Evolutionary conservation across 2,888 invertebrate species (phyloP), one percentile per base, ranked within the genome.

Genomic region (Rhingia campestris): DNA sequence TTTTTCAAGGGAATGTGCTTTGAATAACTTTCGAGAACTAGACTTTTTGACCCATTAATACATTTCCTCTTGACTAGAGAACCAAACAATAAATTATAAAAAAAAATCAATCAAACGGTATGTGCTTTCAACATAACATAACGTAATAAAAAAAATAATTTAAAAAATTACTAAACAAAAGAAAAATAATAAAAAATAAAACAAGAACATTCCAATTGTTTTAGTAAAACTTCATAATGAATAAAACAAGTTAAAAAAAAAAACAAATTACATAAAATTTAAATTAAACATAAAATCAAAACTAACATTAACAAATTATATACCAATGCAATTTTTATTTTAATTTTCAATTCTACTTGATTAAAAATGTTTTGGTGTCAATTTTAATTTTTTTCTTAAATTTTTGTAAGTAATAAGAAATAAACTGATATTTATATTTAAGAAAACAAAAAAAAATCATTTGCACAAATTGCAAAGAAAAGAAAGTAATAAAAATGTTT

Each of bases 1-100:
- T 35, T 53, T 53, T 33, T 6, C 35, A 37, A 49, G 45, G 39
- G 37, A 73, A 45, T 51, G 59, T 51, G 54, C 58, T 58, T 47
- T 49, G 35, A 51, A 51, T 59, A 51, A n/a, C 35, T 51, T 22
- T 37, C 54, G 53, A 51, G 22, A 66, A 66, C 41, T 54, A 14
- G 47, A 43, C 41, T 56, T 54, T 66, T 61, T 79, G 84, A 84
- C 84, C 84, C 84, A 84, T 84, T 79, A 84, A 79, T 64, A 74
- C 69, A 70, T 75, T 79, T 84, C 84, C 84, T 84, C 79, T 69
- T 75, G 43, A 79, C 39, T 64, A 64, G 6, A 69, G 22, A 56
- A 37, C 61, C 22, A 39, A 69, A 45, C 22, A 35, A 47, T n/a
- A 30, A 47, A 39, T 32, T 35, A 33, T 30, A 67, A 45, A 32